phyloP scores from a whole-genome alignment of 2,888 invertebrate genomes.

The Carabus problematicus region DNA sequence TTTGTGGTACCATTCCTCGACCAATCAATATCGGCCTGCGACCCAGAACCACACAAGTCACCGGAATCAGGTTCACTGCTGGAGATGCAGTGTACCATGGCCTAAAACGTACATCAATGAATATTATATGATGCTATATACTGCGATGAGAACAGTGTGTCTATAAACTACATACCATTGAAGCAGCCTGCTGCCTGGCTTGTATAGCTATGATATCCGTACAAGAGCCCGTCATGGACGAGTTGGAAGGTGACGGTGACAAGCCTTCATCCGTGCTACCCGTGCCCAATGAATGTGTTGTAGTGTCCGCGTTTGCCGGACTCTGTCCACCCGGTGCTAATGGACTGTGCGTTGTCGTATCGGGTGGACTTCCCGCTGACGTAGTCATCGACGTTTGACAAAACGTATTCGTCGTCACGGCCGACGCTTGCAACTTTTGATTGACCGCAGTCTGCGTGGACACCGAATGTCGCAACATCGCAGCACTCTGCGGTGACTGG shows the following conservation, averaged over 20 bases:
- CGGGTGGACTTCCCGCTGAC: slow-evolving; percentile 74
- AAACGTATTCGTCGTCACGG: slow-evolving; percentile 59
- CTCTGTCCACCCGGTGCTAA: slow-evolving; percentile 66
- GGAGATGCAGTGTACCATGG: slow-evolving; percentile 88
- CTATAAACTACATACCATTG: slow-evolving; percentile 52
- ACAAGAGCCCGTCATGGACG: slow-evolving; percentile 52
- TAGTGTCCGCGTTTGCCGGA: slow-evolving; percentile 59
- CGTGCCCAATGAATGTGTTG: slow-evolving; percentile 53
- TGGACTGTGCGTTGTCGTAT: slow-evolving; percentile 86
- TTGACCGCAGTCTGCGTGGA: slow-evolving; percentile 76
- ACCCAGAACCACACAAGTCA: slow-evolving; percentile 55
- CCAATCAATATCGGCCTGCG: slow-evolving; percentile 54
- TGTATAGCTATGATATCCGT: slow-evolving; percentile 52
- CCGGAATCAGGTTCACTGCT: slow-evolving; percentile 82
- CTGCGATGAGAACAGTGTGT: not conserved
- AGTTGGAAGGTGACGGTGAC: slow-evolving; percentile 59
- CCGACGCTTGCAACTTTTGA: slow-evolving; percentile 56
- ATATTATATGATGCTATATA: not conserved
- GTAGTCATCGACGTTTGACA: slow-evolving; percentile 58
- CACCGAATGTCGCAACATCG: slow-evolving; percentile 69
- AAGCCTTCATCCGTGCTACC: slow-evolving; percentile 59
- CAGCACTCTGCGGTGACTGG: slow-evolving; percentile 52
- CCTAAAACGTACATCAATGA: slow-evolving; percentile 58
- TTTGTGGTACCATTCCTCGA: slow-evolving; percentile 47
- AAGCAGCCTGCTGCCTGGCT: slow-evolving; percentile 56